Evolutionary conservation across 2,797 vertebrate genomes (phyloP), one percentile per base, ranked within the genome.

Genomic region (Chrysocyon brachyurus): DNA sequence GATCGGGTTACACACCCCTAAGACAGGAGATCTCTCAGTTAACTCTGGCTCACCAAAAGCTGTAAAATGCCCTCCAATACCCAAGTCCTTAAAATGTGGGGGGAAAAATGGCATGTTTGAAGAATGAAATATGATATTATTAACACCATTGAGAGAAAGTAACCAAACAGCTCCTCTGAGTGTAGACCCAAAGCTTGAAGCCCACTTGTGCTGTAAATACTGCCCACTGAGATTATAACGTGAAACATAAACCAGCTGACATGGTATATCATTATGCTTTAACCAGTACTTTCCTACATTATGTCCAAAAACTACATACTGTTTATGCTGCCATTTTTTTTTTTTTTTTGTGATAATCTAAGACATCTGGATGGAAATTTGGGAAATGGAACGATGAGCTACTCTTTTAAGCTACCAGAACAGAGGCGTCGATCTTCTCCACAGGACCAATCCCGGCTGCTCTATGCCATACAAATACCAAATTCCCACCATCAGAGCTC

Each of bases 1-100:
- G 26, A 2, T 3, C 3, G 3, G 0, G 4, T 28, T 6, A 46
- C 24, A 36, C 0, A n/a, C 0, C 12, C 31, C 10, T 28, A 54
- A 57, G 19, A 36, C 46, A 40, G 52, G 46, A 11, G 24, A 10
- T 21, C 33, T 33, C 66, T 26, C 14, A 28, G 3, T 3, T 21
- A 49, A 59, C 33, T 4, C 1, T 0, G 28, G 85, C 19, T 64
- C 2, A 0, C 70, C 12, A 24, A 22, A 36, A 83, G 61, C 63
- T 54, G 9, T 10, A 46, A 61, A 36, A 16, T 2, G 22, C 22
- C n/a, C 2, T 12, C 73, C 11, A 9, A 26, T 3, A 59, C 17
- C 28, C 31, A n/a, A 57, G 59, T n/a, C 12, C 82, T 78, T 17
- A 26, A 26, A 26, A 22, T 0, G 15, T 1, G 24, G 79, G 73